These are phyloP conservation scores for Seladonia tumulorum DNA, from an alignment of 2,888 invertebrate species.

Conservation along the genomic window DNA sequence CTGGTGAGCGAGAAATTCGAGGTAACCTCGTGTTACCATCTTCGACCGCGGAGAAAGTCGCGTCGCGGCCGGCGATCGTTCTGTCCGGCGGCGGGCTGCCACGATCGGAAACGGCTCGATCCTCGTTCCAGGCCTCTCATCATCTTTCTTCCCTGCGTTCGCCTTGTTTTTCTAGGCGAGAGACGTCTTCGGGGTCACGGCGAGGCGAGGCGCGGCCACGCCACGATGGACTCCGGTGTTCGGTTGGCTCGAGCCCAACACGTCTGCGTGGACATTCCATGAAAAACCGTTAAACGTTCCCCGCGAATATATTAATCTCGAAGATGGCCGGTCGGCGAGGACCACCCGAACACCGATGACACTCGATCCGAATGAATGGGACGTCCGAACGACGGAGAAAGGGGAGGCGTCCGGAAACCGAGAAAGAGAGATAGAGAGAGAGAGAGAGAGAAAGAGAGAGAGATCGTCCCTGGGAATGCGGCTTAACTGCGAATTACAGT, in stretches of 20 bases:
- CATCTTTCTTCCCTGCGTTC: conserved; percentile 55
- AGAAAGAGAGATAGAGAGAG: background rate
- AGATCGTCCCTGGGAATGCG: background rate
- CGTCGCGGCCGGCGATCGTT: conserved; percentile 12
- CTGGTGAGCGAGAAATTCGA: background rate
- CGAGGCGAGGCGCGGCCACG: conserved; percentile 78
- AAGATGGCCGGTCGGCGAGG: conserved; percentile 34
- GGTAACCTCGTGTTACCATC: conserved; percentile 47
- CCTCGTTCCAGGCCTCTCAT: conserved; percentile 32
- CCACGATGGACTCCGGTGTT: conserved; percentile 73
- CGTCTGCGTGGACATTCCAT: conserved; percentile 81
- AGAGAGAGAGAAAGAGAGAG: background rate
- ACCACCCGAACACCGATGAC: conserved; percentile 28
- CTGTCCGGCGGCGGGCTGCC: background rate
- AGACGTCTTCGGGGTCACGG: conserved; percentile 79
- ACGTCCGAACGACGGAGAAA: background rate
- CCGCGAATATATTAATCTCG: conserved; percentile 73
- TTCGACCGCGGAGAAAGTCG: conserved; percentile 67
- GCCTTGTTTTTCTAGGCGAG: conserved; percentile 66
- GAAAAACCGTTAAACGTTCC: conserved; percentile 83
- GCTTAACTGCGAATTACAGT: conserved; percentile 44
- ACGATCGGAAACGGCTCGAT: conserved; percentile 30
- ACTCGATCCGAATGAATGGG: conserved; percentile 29
- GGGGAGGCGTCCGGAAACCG: background rate
- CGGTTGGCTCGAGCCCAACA: conserved; percentile 81